A percentile compares a stretch with the other conserved stretches of the same genome.
Evolutionary conservation across 2,797 vertebrate species (phyloP).

Genomic region (Sebastes kiyomatsui): DNA sequence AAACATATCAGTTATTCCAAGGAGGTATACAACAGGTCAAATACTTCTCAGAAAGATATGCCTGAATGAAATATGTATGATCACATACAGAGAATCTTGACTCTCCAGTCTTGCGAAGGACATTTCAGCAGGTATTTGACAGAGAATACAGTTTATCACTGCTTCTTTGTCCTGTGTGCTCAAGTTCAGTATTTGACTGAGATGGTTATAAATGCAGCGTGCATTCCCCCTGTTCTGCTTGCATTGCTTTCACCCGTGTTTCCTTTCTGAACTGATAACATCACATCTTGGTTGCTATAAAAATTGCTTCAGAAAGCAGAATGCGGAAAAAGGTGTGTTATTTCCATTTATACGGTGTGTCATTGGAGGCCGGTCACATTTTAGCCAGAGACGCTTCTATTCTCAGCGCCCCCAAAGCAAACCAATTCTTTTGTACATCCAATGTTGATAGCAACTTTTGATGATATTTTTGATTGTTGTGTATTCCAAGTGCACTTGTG

Average conservation of each 20-base stretch:
- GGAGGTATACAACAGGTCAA: neutral
- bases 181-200: slow-evolving; percentile 10
- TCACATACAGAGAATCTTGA: neutral
- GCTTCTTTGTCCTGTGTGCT: neutral
- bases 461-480: slow-evolving; percentile 67
- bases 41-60: neutral
- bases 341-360: slow-evolving; percentile 46
- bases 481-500: slow-evolving; percentile 52
- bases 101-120: neutral
- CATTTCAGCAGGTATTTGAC: neutral
- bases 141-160: neutral
- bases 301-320: slow-evolving; percentile 62
- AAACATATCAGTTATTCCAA: neutral
- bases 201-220: slow-evolving; percentile 29
- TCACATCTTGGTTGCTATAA: slow-evolving; percentile 25
- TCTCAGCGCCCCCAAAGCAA: slow-evolving; percentile 32
- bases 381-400: slow-evolving; percentile 28
- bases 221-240: slow-evolving; percentile 22
- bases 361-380: slow-evolving; percentile 40
- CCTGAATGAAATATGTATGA: neutral
- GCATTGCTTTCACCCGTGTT: slow-evolving; percentile 16
- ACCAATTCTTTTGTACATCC: slow-evolving; percentile 48
- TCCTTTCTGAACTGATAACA: slow-evolving; percentile 43
- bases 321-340: slow-evolving; percentile 30
- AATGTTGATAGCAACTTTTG: slow-evolving; percentile 50